phyloP scores from a whole-genome alignment of 2,888 invertebrate species.

The Ormyrus rosae region DNA sequence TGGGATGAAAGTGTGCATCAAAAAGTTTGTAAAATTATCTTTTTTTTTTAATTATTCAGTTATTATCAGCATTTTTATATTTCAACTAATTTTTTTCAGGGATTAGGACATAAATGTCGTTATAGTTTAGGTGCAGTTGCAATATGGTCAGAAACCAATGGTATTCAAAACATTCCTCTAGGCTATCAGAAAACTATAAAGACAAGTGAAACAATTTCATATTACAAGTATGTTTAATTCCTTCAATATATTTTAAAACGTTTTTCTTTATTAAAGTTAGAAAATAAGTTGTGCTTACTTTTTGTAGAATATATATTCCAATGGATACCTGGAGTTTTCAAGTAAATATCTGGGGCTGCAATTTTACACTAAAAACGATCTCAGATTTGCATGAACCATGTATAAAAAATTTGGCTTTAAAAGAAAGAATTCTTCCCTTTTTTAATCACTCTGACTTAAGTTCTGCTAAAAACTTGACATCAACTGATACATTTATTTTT shows the following conservation, averaged over 20 bases:
- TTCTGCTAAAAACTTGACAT: constrained; percentile 67
- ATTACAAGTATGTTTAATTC: constrained; percentile 74
- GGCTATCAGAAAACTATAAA: constrained; percentile 70
- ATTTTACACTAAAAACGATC: constrained; percentile 66
- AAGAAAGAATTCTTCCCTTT: constrained; percentile 73
- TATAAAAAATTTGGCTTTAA: constrained; percentile 71
- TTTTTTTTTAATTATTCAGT: not conserved
- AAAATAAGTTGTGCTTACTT: not conserved
- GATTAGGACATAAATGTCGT: constrained; percentile 76
- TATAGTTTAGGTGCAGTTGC: constrained; percentile 77
- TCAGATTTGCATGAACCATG: constrained; percentile 66
- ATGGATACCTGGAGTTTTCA: constrained; percentile 75
- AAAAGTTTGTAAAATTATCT: constrained; percentile 68
- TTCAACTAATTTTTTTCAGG: constrained; percentile 65
- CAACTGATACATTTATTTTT: constrained; percentile 70
- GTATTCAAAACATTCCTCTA: constrained; percentile 73
- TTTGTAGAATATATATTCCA: constrained; percentile 75
- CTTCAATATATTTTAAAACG: not conserved
- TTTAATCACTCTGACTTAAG: constrained; percentile 66
- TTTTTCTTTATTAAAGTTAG: not conserved
- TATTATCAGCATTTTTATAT: constrained; percentile 28
- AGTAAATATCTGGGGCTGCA: constrained; percentile 74
- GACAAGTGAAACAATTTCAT: constrained; percentile 73
- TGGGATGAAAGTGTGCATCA: constrained; percentile 77
- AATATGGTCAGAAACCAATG: constrained; percentile 75